These are phyloP conservation scores for Rattus rattus DNA, from an alignment of 2,113 vertebrate genomes.

Conservation along the genomic window DNA sequence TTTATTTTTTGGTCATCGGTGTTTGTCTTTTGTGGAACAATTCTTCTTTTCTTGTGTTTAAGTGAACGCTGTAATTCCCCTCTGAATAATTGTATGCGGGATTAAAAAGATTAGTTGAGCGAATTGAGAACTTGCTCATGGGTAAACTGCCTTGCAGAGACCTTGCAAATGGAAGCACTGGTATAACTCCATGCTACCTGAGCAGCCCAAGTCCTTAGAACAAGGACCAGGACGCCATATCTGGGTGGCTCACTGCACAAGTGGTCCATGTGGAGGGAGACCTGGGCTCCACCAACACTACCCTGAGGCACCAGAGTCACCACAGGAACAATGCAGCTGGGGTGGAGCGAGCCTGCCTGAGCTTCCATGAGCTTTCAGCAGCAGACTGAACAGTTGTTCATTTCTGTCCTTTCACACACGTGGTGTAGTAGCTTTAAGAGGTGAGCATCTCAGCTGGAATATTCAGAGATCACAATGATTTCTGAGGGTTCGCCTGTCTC, in stretches of 20 bases:
- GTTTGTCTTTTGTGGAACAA: not conserved
- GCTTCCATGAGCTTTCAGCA: too few relatives aligned
- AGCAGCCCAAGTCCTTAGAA: not conserved
- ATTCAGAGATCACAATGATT: fast-evolving
- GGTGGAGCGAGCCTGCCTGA: too few relatives aligned
- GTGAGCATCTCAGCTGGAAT: not conserved
- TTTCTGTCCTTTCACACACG: fast-evolving
- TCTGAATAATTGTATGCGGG: too few relatives aligned
- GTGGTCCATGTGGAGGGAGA: too few relatives aligned
- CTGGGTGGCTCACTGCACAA: not conserved
- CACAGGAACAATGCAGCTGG: fast-evolving
- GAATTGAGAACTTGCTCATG: not conserved
- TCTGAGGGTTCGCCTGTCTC: fast-evolving
- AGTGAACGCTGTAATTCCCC: not conserved
- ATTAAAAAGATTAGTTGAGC: not conserved
- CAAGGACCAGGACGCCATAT: not conserved
- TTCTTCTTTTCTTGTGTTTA: not conserved
- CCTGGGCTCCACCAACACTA: not conserved
- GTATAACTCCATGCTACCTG: not conserved
- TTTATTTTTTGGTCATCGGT: not conserved
- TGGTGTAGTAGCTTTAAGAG: not conserved
- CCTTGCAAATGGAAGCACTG: too few relatives aligned
- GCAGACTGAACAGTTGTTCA: fast-evolving
- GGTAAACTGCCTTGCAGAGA: too few relatives aligned
- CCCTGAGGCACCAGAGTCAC: too few relatives aligned